These are phyloP conservation scores for Odobenus rosmarus DNA, from an alignment of 2,113 vertebrate genomes.

Conservation along the genomic window DNA sequence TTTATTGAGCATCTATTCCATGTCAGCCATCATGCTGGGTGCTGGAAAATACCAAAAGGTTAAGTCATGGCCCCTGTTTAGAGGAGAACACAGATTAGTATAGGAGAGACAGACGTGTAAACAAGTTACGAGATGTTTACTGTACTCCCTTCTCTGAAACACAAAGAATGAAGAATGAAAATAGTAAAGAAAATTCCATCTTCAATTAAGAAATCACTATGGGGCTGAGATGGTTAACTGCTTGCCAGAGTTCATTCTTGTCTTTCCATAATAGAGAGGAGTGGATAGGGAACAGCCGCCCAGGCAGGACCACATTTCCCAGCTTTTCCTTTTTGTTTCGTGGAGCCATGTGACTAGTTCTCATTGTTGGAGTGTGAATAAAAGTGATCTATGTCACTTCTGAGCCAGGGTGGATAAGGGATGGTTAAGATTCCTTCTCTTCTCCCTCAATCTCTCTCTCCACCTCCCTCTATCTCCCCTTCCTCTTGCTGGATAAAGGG, in stretches of 20 bases:
- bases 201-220: neutral
- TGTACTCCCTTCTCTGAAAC: neutral
- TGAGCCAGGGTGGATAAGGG: neutral
- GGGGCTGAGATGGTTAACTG: neutral
- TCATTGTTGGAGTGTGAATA: neutral
- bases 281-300: neutral
- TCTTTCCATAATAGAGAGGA: neutral
- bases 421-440: neutral
- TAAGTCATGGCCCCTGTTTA: neutral
- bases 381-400: neutral
- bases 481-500: neutral
- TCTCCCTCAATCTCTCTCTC: too few relatives aligned
- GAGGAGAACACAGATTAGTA: neutral
- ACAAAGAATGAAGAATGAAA: conserved; percentile 30
- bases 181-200: neutral
- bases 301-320: neutral
- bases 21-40: neutral
- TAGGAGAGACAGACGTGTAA: neutral
- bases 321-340: neutral
- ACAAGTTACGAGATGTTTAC: neutral
- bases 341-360: neutral
- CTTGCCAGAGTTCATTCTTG: neutral
- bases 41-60: neutral
- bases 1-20: neutral
- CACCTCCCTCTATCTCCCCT: neutral